Evolutionary conservation across 2,797 vertebrate species (phyloP).

Genomic region (Sibirionetta formosa): DNA sequence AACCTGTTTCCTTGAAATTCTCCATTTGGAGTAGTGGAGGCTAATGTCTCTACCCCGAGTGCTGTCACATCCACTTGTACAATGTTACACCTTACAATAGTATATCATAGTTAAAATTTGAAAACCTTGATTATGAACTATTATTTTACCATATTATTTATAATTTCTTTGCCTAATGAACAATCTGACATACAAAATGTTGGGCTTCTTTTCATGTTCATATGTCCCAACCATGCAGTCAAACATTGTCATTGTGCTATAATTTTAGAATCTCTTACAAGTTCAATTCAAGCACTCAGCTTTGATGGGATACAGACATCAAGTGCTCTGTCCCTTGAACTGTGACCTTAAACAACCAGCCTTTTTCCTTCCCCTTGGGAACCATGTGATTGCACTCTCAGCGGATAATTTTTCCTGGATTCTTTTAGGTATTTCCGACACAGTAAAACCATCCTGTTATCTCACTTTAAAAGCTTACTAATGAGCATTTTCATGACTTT

Average conservation of each 20-base stretch:
- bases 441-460: slow-evolving; percentile 75
- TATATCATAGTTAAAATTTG: neutral
- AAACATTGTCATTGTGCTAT: neutral
- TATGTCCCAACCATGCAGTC: neutral
- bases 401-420: slow-evolving; percentile 77
- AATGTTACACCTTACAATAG: neutral
- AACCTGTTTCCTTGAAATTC: neutral
- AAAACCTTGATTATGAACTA: neutral
- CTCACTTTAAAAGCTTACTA: slow-evolving; percentile 47
- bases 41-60: neutral
- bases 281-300: neutral
- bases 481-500: slow-evolving; percentile 31
- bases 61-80: neutral
- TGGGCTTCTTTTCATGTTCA: fast-evolving
- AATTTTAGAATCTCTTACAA: slow-evolving; percentile 20
- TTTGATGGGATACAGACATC: slow-evolving; percentile 21
- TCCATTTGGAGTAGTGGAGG: neutral
- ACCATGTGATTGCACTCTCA: slow-evolving; percentile 80
- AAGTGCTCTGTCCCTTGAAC: slow-evolving; percentile 70
- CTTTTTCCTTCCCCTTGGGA: slow-evolving; percentile 73
- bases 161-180: neutral
- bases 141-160: neutral
- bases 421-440: slow-evolving; percentile 77
- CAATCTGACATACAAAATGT: neutral
- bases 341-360: slow-evolving; percentile 69